Evolutionary conservation across 2,888 invertebrate genomes (phyloP).

Genomic region (Lissonota sp.): DNA sequence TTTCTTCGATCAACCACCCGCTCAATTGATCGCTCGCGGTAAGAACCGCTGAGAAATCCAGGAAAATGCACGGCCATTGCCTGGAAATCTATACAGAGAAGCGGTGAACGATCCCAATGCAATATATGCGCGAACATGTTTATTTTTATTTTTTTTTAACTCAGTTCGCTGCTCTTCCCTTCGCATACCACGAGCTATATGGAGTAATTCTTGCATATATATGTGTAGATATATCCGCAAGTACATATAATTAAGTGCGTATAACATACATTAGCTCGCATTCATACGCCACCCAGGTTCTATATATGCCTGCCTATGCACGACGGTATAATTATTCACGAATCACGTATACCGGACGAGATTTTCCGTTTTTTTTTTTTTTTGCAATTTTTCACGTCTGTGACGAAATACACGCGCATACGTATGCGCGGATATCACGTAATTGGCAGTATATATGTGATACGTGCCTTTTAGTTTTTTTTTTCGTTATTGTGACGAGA

Average conservation of each 20-base stretch:
- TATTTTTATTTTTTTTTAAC: neutral
- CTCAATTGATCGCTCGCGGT: conserved; percentile 21
- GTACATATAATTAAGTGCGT: conserved; percentile 44
- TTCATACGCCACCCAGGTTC: conserved; percentile 7
- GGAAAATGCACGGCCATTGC: neutral
- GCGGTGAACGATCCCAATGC: conserved; percentile 2
- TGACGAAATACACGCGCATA: conserved; percentile 26
- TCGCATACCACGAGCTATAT: conserved; percentile 8
- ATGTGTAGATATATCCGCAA: conserved; percentile 2
- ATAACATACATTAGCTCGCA: conserved; percentile 50
- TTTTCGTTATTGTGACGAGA: conserved; percentile 11
- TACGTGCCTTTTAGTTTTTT: neutral
- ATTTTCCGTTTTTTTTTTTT: neutral
- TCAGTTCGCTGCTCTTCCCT: conserved; percentile 11
- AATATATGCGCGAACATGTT: neutral
- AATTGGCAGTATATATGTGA: conserved; percentile 25
- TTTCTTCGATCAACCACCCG: conserved; percentile 32
- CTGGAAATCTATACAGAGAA: neutral
- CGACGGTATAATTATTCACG: conserved; percentile 36
- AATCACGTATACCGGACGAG: conserved; percentile 19
- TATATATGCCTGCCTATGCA: conserved; percentile 12
- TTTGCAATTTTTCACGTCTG: neutral
- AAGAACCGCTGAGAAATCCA: neutral
- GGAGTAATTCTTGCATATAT: conserved; percentile 7
- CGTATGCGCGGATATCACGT: conserved; percentile 1